A percentile compares a stretch with the other conserved stretches of the same genome.
Conservation (phyloP, 2,797 vertebrate species). For the Lutjanus argentimaculatus region DNA sequence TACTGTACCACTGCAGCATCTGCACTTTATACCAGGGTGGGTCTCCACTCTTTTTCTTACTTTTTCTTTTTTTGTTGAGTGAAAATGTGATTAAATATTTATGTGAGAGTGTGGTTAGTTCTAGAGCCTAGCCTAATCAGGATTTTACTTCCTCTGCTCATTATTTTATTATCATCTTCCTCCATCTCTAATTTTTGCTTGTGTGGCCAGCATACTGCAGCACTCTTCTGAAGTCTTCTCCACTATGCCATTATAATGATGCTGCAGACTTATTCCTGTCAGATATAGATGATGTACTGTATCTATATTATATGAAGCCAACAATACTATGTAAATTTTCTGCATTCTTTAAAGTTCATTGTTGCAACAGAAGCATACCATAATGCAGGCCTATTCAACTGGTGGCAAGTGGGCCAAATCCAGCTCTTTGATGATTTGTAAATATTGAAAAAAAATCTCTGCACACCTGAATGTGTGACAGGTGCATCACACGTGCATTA, state of each 20-base stretch:
- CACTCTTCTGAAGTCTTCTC: background rate
- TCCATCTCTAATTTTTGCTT: constrained; percentile 31
- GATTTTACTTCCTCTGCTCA: constrained; percentile 48
- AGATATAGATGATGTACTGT: background rate
- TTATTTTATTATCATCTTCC: constrained; percentile 42
- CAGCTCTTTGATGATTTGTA: too few species aligned
- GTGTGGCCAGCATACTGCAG: constrained; percentile 9
- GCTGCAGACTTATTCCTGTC: background rate
- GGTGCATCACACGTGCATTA: too few species aligned
- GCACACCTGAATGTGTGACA: too few species aligned
- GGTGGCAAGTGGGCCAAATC: too few species aligned
- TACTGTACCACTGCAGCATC: constrained; percentile 54
- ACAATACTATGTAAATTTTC: background rate
- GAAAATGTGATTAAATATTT: constrained; percentile 67
- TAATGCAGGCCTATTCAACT: too few species aligned
- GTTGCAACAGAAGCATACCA: background rate
- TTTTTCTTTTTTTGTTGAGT: constrained; percentile 22
- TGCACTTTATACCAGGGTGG: constrained; percentile 32
- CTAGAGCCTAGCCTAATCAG: constrained; percentile 39
- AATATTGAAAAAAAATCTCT: too few species aligned
- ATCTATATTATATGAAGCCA: background rate
- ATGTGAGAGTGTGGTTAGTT: constrained; percentile 49
- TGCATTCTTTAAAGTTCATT: background rate
- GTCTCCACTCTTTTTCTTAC: constrained; percentile 15
- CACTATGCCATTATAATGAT: background rate